These are phyloP conservation scores for Carassius carassius DNA, from an alignment of 2,113 vertebrate genomes.

Conservation along the genomic window DNA sequence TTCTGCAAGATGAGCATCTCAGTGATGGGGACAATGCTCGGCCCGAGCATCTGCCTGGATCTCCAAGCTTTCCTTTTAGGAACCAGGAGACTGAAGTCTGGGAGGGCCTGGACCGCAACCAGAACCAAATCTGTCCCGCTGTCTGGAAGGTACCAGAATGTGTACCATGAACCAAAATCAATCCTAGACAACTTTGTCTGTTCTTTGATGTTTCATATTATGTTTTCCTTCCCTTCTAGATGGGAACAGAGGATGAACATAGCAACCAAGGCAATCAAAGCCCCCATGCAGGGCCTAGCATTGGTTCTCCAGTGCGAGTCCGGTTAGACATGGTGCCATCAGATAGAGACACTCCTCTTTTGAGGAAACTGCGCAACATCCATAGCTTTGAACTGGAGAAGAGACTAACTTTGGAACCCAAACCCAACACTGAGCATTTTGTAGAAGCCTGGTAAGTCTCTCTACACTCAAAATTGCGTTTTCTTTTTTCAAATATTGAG, in stretches of 20 bases:
- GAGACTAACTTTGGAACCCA: conserved; percentile 85
- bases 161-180: background rate
- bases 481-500: background rate
- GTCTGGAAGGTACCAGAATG: conserved; percentile 81
- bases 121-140: conserved; percentile 85
- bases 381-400: conserved; percentile 96
- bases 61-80: conserved; percentile 79
- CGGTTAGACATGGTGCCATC: conserved; percentile 82
- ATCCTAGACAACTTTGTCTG: background rate
- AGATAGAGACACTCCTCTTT: conserved; percentile 86
- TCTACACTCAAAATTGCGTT: background rate
- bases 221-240: conserved; percentile 69
- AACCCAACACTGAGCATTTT: conserved; percentile 88
- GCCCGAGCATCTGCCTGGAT: conserved; percentile 81
- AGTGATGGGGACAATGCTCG: conserved; percentile 91
- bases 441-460: conserved; percentile 83
- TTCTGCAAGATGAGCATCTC: conserved; percentile 95
- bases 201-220: background rate
- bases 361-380: conserved; percentile 92
- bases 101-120: conserved; percentile 96
- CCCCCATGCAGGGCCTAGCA: conserved; percentile 81
- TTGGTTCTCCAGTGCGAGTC: conserved; percentile 87
- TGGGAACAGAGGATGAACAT: conserved; percentile 87
- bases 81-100: conserved; percentile 92
- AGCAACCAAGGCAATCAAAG: conserved; percentile 84